Conservation (phyloP, 2,113 vertebrate species). For the Anoplopoma fimbria region DNA sequence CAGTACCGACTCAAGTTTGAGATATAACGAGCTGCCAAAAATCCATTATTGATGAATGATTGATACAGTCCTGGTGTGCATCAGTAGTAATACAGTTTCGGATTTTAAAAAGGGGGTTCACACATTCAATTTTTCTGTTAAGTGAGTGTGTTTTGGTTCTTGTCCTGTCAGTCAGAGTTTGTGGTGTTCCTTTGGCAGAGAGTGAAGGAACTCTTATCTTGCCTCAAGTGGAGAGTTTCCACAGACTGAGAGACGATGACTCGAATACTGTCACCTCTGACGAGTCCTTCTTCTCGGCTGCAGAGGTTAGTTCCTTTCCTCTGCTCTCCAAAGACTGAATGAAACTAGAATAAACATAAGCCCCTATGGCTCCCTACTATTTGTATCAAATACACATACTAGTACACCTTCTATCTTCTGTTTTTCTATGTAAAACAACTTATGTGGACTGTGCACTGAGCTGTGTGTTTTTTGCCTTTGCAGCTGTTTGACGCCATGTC, state of each 20-base stretch:
- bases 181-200: constrained; percentile 80
- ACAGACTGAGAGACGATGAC: constrained; percentile 84
- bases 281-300: constrained; percentile 97
- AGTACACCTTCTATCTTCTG: neutral
- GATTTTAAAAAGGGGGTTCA: too few species aligned
- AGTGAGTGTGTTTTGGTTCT: neutral
- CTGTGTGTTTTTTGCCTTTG: constrained; percentile 17
- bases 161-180: constrained; percentile 22
- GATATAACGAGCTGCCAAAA: neutral
- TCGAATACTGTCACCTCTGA: constrained; percentile 90
- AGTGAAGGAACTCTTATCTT: constrained; percentile 91
- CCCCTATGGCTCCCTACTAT: neutral
- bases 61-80: neutral
- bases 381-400: neutral
- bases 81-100: neutral
- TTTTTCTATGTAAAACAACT: neutral
- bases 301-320: constrained; percentile 85
- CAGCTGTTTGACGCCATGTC: constrained; percentile 92
- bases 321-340: neutral
- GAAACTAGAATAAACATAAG: neutral
- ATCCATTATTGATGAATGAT: neutral
- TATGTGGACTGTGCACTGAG: neutral
- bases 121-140: neutral
- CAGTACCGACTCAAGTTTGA: neutral
- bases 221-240: constrained; percentile 86